Base-by-base conservation (phyloP, 2,113 vertebrate species). In the Zapornia atra region DNA sequence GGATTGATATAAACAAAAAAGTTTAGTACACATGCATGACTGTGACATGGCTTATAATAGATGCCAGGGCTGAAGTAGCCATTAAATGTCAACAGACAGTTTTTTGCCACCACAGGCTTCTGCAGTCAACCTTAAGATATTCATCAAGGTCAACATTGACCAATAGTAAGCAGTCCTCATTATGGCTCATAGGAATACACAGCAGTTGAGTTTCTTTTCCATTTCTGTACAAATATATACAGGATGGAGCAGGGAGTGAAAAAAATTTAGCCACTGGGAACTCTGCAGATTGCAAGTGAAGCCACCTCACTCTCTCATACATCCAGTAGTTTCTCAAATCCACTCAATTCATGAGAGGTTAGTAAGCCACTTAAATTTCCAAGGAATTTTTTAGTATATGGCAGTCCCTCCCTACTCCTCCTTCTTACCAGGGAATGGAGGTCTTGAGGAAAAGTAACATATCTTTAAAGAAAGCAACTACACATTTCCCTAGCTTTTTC, bases 11-110 rank as follows among this genome's bases (percentile, higher is more conserved):
- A 38, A 15, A 70, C 38, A 72, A 71, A 51, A 50, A 1, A 0
- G 6, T 2, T 33, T 75, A 18, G 1, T 50, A 16, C 2, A 5
- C 28, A 28, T 66, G 38, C 38, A 33, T 0, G 0, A n/a, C 12
- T 56, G 5, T 46, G 20, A 15, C 21, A 5, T 29, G 31, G 33
- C 34, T 88, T 72, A 5, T 29, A 53, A 34, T 3, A 10, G 34
- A 6, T 63, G 22, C 7, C 25, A 40, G 15, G 3, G 33, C 44
- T 82, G 40, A 38, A 19, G 15, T 24, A 5, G 18, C n/a, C 10
- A 44, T 46, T 57, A 72, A 50, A 69, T 3, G 3, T 38, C 61
- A 50, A 33, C 71, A 68, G 38, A n/a, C 61, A 38, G 8, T 7
- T 78, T 53, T 63, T 40, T 28, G 12, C 18, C 28, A 6, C 14